Conservation (phyloP, 2,888 invertebrate genomes). For the Drosophila pegasa region DNA sequence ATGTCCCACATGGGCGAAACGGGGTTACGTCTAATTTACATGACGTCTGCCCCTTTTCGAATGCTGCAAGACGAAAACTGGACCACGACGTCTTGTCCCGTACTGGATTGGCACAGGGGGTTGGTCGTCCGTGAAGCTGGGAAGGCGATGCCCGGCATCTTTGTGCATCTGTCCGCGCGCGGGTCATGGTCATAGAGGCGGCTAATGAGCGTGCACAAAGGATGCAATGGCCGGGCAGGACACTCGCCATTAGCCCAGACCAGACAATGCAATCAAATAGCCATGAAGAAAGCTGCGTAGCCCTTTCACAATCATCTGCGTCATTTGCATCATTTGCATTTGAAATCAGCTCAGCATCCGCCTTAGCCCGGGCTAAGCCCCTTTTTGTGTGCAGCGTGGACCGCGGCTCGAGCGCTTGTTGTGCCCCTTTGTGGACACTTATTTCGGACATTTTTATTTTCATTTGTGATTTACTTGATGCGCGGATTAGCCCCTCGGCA, state of each 20-base stretch:
- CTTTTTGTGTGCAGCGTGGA: slow-evolving; percentile 25
- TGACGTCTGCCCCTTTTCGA: slow-evolving; percentile 43
- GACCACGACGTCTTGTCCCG: slow-evolving; percentile 60
- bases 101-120: slow-evolving; percentile 49
- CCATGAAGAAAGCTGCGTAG: slow-evolving; percentile 58
- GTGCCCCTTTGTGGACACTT: slow-evolving; percentile 74
- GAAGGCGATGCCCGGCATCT: slow-evolving; percentile 59
- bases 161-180: slow-evolving; percentile 38
- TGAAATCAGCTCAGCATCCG: slow-evolving; percentile 69
- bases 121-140: slow-evolving; percentile 52
- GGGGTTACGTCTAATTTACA: slow-evolving; percentile 68
- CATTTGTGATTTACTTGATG: slow-evolving; percentile 77
- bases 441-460: slow-evolving; percentile 78
- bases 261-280: slow-evolving; percentile 73
- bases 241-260: slow-evolving; percentile 66
- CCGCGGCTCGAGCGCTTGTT: slow-evolving; percentile 38
- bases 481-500: slow-evolving; percentile 59
- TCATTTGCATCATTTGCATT: slow-evolving; percentile 64
- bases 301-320: slow-evolving; percentile 13
- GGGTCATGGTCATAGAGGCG: slow-evolving; percentile 72
- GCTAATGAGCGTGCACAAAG: slow-evolving; percentile 71
- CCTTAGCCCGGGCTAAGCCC: slow-evolving; percentile 5
- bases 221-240: slow-evolving; percentile 66
- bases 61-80: slow-evolving; percentile 60
- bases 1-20: slow-evolving; percentile 40